phyloP scores from a whole-genome alignment of 2,113 vertebrate genomes.

The Centrocercus urophasianus region DNA sequence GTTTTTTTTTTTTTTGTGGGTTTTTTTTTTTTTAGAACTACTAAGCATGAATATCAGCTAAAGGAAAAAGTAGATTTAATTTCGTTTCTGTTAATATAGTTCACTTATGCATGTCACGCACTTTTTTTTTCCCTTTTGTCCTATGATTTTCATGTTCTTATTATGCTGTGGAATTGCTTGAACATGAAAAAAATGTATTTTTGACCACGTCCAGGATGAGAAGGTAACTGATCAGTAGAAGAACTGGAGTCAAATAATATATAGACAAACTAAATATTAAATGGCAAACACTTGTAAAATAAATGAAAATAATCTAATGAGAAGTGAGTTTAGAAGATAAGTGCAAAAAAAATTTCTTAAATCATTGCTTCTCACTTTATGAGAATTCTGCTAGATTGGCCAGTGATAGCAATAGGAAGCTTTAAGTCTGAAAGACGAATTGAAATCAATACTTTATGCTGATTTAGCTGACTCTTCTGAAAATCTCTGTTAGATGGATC shows the following conservation, averaged over 20 bases:
- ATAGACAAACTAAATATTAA: neutral
- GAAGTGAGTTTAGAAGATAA: neutral
- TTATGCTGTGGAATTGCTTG: neutral
- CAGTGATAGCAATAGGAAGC: neutral
- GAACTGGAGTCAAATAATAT: neutral
- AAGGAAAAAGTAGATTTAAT: neutral
- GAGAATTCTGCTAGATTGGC: neutral
- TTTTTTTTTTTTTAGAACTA: neutral
- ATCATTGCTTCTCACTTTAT: neutral
- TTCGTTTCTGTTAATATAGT: neutral
- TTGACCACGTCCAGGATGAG: neutral
- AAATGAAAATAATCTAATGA: neutral
- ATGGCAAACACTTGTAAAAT: neutral
- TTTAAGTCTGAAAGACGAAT: neutral
- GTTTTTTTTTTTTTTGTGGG: too few relatives aligned
- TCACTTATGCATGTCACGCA: neutral
- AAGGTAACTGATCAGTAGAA: neutral
- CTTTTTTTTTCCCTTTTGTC: neutral
- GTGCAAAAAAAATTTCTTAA: neutral
- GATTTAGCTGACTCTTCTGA: neutral
- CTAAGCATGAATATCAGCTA: neutral
- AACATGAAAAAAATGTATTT: neutral
- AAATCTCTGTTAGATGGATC: neutral
- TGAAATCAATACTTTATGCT: neutral
- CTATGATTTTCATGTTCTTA: neutral